Percentiles rank a stretch among this genome's conserved stretches.
phyloP scores from a whole-genome alignment of 2,113 vertebrate genomes.

The Xenopus borealis region DNA sequence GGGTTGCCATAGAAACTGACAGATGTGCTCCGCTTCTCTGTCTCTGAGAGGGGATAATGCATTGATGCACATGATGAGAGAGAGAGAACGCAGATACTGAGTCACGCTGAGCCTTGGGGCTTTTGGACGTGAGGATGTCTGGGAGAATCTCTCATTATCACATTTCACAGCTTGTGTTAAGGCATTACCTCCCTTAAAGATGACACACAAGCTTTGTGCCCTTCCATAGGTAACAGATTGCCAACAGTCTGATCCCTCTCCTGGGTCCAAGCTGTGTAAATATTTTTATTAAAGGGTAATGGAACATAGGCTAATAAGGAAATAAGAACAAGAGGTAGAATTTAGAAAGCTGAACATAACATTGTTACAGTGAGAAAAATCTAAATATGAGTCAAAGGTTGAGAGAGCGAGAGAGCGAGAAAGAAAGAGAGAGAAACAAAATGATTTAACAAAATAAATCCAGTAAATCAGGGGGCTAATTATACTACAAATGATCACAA shows the following conservation, averaged over 20 bases:
- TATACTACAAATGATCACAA: too few relatives aligned
- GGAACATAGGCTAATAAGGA: background rate
- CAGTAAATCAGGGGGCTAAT: too few relatives aligned
- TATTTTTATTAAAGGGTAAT: background rate
- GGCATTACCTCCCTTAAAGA: background rate
- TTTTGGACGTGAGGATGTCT: constrained; percentile 8
- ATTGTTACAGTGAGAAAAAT: too few relatives aligned
- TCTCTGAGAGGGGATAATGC: constrained; percentile 27
- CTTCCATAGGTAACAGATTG: background rate
- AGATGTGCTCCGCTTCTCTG: constrained; percentile 21
- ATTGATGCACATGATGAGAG: constrained; percentile 42
- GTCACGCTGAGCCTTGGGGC: constrained; percentile 29
- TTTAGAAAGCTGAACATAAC: too few relatives aligned
- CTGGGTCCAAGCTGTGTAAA: too few relatives aligned
- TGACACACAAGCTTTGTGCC: background rate
- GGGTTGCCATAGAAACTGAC: constrained; percentile 44
- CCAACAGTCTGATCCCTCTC: too few relatives aligned
- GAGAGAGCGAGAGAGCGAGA: too few relatives aligned
- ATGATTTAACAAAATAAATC: too few relatives aligned
- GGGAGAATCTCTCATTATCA: background rate
- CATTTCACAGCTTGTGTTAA: background rate
- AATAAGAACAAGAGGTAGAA: background rate
- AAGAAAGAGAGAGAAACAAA: too few relatives aligned
- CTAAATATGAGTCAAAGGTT: too few relatives aligned
- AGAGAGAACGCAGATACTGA: constrained; percentile 18